A percentile compares a stretch with the other conserved stretches of the same genome.
phyloP scores from a whole-genome alignment of 2,797 vertebrate species.

The Novumbra hubbsi region DNA sequence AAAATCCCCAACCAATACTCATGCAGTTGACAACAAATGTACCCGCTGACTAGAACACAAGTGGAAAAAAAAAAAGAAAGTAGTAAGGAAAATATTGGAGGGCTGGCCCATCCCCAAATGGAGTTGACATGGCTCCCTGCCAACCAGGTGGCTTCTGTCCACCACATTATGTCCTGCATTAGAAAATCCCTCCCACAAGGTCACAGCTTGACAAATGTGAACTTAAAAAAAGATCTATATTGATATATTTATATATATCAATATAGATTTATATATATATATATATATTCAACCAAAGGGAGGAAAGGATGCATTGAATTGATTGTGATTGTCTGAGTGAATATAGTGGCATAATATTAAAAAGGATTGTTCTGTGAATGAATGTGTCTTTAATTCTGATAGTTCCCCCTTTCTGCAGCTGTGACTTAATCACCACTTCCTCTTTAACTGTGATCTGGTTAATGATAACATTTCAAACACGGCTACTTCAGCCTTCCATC shows the following conservation, averaged over 20 bases:
- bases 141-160: neutral
- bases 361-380: neutral
- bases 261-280: too few species aligned
- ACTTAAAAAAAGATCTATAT: neutral
- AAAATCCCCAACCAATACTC: neutral
- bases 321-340: constrained; percentile 38
- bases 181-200: neutral
- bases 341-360: neutral
- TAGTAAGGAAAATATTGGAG: neutral
- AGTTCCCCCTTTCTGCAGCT: neutral
- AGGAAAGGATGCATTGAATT: neutral
- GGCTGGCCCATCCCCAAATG: neutral
- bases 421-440: neutral
- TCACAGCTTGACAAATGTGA: neutral
- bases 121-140: neutral
- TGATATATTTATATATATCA: too few species aligned
- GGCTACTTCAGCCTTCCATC: neutral
- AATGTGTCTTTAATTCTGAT: neutral
- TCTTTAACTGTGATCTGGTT: neutral
- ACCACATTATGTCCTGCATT: neutral
- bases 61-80: neutral
- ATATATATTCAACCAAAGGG: neutral
- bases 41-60: constrained; percentile 5
- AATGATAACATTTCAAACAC: neutral
- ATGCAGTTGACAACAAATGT: neutral